A percentile compares a stretch with the other conserved stretches of the same genome.
Conservation (phyloP, 2,888 invertebrate species). For the Trichacis sp. region DNA sequence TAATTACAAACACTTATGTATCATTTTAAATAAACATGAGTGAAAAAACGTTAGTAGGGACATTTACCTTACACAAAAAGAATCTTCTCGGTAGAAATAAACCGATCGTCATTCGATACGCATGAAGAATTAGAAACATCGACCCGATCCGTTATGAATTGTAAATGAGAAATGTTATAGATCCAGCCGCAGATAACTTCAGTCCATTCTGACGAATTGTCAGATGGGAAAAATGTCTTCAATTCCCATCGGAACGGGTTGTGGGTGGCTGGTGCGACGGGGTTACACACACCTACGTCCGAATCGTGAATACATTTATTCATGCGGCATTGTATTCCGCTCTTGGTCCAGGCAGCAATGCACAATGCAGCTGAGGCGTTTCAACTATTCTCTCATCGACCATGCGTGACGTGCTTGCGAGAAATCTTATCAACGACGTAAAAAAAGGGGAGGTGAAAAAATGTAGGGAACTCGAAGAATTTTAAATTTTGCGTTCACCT, state of each 20-base stretch:
- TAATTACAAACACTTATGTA: too few species aligned
- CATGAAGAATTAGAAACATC: neutral
- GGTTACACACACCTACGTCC: conserved; percentile 59
- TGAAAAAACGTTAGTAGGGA: too few species aligned
- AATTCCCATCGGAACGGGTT: conserved; percentile 18
- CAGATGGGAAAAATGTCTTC: neutral
- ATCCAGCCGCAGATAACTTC: neutral
- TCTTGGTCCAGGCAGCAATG: conserved; percentile 52
- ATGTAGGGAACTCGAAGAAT: conserved; percentile 10
- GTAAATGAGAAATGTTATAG: neutral
- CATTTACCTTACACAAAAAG: too few species aligned
- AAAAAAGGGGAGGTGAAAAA: conserved; percentile 33
- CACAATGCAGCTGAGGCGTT: conserved; percentile 67
- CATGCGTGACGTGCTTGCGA: conserved; percentile 42
- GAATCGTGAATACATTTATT: conserved; percentile 67
- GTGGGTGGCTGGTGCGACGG: conserved; percentile 35
- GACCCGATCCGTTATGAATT: conserved; percentile 1
- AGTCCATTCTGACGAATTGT: conserved; percentile 1
- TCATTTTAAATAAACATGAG: too few species aligned
- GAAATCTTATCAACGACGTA: conserved; percentile 33
- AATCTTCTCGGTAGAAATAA: too few species aligned
- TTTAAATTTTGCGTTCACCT: conserved; percentile 20
- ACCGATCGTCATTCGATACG: neutral
- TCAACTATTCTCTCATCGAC: conserved; percentile 54
- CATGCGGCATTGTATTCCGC: conserved; percentile 67